Base-by-base conservation (phyloP, 2,888 invertebrate species). In the Sturmia bella region DNA sequence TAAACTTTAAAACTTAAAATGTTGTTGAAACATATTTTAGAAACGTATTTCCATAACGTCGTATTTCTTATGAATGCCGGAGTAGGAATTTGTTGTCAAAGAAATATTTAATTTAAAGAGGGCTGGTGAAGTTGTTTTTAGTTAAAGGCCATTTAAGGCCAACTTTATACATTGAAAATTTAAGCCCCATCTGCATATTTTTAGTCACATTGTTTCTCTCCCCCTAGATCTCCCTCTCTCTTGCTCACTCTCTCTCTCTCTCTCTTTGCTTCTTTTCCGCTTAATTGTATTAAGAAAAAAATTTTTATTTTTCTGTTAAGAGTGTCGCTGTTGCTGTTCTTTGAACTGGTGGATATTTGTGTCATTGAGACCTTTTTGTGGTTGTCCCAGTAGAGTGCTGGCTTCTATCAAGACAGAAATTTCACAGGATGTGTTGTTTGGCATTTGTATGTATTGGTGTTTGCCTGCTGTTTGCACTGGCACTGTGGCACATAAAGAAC, bases 221-320 rank as follows among this genome's bases (percentile, higher is more conserved):
- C n/a, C n/a, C n/a, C n/a, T n/a, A n/a, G n/a, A n/a, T n/a, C n/a
- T n/a, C n/a, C 50, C 52, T n/a, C n/a, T n/a, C n/a, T n/a, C n/a
- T n/a, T n/a, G n/a, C n/a, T 43, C 17, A 32, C 56, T 37, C 12
- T 15, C 32, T 3, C 9, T n/a, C n/a, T n/a, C n/a, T n/a, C 1
- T 13, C 24, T 45, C 5, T 75, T 27, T 27, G 27, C 27, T 59
- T 15, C 66, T 59, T 43, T 37, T 39, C 27, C n/a, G n/a, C n/a
- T 63, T 39, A 56, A 61, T 61, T 73, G 27, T 69, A 73, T 80
- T 74, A 61, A 69, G 41, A 74, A 50, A 74, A 80, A 69, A 69
- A 68, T 37, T 74, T 79, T 50, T 69, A 69, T 74, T 39, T 74
- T 63, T 9, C 59, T 70, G 59, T 70, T 37, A 15, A 19, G 32